Evolutionary conservation across 2,797 vertebrate genomes (phyloP).

Genomic region (Hyperoplus lanceolatus): DNA sequence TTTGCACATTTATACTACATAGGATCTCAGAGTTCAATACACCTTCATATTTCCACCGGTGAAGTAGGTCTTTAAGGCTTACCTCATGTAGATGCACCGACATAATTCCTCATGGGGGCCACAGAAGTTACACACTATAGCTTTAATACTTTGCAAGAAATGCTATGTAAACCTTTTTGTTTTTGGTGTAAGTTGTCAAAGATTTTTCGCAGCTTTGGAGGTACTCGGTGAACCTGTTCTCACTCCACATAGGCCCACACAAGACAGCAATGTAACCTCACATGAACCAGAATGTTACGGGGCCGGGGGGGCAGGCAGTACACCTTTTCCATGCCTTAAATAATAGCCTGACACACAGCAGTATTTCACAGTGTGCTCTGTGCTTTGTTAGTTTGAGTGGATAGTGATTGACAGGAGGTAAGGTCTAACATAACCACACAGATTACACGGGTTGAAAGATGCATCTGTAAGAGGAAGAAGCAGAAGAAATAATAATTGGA

Average conservation of each 20-base stretch:
- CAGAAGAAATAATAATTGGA: slow-evolving; percentile 9
- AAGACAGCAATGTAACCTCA: not conserved
- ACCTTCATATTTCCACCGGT: no score
- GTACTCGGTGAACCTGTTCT: not conserved
- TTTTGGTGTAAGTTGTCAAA: not conserved
- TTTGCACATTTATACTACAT: no score
- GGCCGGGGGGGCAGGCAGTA: not conserved
- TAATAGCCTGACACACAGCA: not conserved
- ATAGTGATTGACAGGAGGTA: slow-evolving; percentile 20
- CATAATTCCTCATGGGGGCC: no score
- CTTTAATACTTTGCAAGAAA: not conserved
- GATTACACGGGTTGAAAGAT: not conserved
- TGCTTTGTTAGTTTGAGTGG: slow-evolving; percentile 3
- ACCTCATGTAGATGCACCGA: no score
- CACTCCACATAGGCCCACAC: not conserved
- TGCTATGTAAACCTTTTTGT: not conserved
- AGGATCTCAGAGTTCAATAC: no score
- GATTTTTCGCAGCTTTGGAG: not conserved
- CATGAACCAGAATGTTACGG: not conserved
- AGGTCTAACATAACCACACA: not conserved
- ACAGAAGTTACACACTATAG: no score
- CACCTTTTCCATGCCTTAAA: not conserved
- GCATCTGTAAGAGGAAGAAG: not conserved
- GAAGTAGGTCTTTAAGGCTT: no score
- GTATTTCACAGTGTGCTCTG: not conserved